A percentile compares a stretch with the other conserved stretches of the same genome.
phyloP scores from a whole-genome alignment of 2,888 invertebrate genomes.

The Cremastinae sp. region DNA sequence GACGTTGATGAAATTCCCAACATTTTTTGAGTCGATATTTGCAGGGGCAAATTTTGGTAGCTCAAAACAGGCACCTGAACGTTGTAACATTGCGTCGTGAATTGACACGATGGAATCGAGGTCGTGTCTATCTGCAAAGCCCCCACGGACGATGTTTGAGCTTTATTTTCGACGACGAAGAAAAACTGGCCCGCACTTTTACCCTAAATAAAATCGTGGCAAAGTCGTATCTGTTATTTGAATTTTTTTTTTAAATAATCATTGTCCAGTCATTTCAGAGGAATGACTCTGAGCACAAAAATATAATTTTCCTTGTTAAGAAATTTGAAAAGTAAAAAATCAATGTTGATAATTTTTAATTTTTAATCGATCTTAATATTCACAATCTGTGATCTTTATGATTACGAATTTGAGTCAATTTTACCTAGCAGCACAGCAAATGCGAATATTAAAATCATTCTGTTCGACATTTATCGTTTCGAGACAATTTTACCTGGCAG shows the following conservation, averaged over 20 bases:
- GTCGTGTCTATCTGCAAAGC: constrained; percentile 59
- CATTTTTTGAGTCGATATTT: constrained; percentile 60
- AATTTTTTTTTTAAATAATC: constrained; percentile 11
- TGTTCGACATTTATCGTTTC: no score
- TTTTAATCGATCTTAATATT: no score
- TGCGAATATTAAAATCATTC: no score
- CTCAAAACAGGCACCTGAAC: constrained; percentile 69
- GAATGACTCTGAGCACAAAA: no score
- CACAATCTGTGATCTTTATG: no score
- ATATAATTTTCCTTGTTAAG: no score
- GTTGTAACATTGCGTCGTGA: constrained; percentile 66
- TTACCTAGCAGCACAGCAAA: no score
- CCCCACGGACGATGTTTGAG: constrained; percentile 57
- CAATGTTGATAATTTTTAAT: not conserved
- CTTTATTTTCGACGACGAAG: constrained; percentile 65
- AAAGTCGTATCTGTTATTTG: constrained; percentile 32
- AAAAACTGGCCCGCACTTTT: constrained; percentile 63
- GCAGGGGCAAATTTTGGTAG: constrained; percentile 67
- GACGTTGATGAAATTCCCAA: not conserved
- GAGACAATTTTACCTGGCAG: constrained; percentile 51
- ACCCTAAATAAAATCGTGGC: constrained; percentile 56
- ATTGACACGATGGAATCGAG: constrained; percentile 54
- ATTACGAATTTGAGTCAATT: no score
- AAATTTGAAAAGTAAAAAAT: not conserved
- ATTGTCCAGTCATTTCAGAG: no score